phyloP scores from a whole-genome alignment of 2,113 vertebrate species.

The Nematolebias whitei region DNA sequence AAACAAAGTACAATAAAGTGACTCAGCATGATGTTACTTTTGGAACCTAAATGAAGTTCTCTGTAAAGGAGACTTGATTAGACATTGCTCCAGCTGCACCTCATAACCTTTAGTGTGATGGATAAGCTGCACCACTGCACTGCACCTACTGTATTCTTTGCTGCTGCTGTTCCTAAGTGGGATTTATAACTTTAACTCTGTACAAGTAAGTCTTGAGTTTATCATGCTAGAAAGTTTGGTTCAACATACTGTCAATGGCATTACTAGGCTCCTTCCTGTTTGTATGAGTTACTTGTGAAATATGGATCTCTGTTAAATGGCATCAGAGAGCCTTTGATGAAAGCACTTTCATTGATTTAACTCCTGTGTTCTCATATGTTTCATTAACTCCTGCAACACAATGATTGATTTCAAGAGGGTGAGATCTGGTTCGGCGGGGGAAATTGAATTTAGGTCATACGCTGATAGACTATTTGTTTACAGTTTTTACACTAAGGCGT shows the following conservation, averaged over 20 bases:
- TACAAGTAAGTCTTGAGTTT: conserved; percentile 4
- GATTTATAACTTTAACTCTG: conserved; percentile 9
- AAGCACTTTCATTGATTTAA: conserved; percentile 53
- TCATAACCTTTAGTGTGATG: conserved; percentile 22
- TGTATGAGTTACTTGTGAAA: conserved; percentile 29
- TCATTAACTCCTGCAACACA: conserved; percentile 64
- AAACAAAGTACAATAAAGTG: conserved; percentile 22
- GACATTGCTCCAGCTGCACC: conserved; percentile 14
- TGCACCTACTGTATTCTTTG: not conserved
- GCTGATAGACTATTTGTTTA: conserved; percentile 49
- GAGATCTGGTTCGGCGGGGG: conserved; percentile 46
- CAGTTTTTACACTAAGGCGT: conserved; percentile 32
- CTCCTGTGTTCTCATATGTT: conserved; percentile 51
- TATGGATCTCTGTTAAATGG: conserved; percentile 29
- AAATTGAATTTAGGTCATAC: conserved; percentile 47
- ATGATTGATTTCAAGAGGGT: conserved; percentile 57
- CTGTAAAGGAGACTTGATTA: conserved; percentile 37
- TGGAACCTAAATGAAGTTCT: conserved; percentile 18
- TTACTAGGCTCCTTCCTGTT: not conserved
- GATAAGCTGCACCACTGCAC: conserved; percentile 8
- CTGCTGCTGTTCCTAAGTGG: not conserved
- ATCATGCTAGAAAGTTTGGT: conserved; percentile 2
- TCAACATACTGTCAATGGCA: conserved; percentile 7
- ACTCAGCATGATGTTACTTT: conserved; percentile 19
- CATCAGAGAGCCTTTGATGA: conserved; percentile 17